Percentiles rank a stretch among this genome's conserved stretches.
phyloP scores from a whole-genome alignment of 1,140 invertebrate species.

The Linepithema humile region DNA sequence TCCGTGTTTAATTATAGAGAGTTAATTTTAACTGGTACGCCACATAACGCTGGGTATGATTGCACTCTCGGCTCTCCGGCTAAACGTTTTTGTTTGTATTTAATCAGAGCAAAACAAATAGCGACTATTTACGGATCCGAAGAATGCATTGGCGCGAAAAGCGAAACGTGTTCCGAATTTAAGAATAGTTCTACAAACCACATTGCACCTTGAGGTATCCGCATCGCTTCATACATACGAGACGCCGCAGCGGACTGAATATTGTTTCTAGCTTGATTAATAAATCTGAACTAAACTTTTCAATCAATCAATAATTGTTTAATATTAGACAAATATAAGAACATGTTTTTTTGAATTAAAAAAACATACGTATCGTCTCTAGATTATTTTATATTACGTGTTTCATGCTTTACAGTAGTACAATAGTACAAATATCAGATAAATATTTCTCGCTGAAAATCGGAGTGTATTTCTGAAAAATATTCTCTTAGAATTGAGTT shows the following conservation, averaged over 20 bases:
- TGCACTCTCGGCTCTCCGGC: constrained; percentile 48
- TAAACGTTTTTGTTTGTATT: constrained; percentile 62
- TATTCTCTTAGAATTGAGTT: not conserved
- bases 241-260: not conserved
- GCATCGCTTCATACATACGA: not conserved
- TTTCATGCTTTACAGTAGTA: no score
- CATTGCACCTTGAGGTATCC: not conserved
- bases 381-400: no score
- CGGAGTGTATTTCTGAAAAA: not conserved
- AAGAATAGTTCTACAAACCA: not conserved
- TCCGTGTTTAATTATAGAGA: constrained; percentile 81
- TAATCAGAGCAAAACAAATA: constrained; percentile 4
- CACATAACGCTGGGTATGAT: constrained; percentile 35
- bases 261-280: not conserved
- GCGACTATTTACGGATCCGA: constrained; percentile 2
- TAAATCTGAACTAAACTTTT: not conserved
- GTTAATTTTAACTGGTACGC: constrained; percentile 77
- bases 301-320: no score
- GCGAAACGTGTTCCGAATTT: not conserved
- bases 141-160: not conserved
- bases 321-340: not conserved
- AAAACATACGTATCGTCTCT: no score
- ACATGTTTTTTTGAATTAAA: not conserved
- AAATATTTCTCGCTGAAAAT: not conserved
- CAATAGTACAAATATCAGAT: no score